Evolutionary conservation across 2,888 invertebrate genomes (phyloP), one percentile per base, ranked within the genome.

Genomic region (Oscheius sp.): DNA sequence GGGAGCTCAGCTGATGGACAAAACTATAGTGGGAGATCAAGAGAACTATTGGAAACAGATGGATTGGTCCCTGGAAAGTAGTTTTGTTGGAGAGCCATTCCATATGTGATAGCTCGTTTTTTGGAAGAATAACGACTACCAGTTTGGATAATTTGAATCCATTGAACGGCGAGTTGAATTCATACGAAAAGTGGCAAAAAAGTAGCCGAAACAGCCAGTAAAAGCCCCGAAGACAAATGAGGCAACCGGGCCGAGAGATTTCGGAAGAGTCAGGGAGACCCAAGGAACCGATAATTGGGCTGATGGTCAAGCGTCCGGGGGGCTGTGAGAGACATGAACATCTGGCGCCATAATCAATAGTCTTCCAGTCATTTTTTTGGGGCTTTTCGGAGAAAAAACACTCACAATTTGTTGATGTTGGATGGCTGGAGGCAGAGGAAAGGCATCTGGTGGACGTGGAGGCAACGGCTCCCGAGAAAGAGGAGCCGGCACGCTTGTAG

Each of bases 341-440:
- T 64, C 64, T 64, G 64, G 33, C 61, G 10, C 53, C 34, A 55
- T 29, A 61, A 61, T 61, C 61, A 31, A 61, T 42, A 20, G 48
- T 15, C 3, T 25, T 20, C 25, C 34, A 5, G 33, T 8, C 1
- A 33, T 34, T 34, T 52, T 52, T 57, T 57, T 37, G 23, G 23
- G 37, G 57, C 34, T 27, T n/a, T 23, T 61, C 29, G 58, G 20
- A 10, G 31, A 8, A 29, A 20, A 33, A 20, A 20, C 25, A 48
- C 57, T 53, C 37, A 71, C 66, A 20, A 50, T 29, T 53, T 71
- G 63, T 33, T 71, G 71, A 42, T 58, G 42, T 52, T 61, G 71
- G 31, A 67, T 67, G 20, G 61, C 45, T 12, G 71, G 61, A 4
- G 67, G 67, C 29, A 67, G 45, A 20, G 67, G 58, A 17, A 61